Evolutionary conservation across 2,888 invertebrate genomes (phyloP).

Genomic region (Endotricha flammealis): DNA sequence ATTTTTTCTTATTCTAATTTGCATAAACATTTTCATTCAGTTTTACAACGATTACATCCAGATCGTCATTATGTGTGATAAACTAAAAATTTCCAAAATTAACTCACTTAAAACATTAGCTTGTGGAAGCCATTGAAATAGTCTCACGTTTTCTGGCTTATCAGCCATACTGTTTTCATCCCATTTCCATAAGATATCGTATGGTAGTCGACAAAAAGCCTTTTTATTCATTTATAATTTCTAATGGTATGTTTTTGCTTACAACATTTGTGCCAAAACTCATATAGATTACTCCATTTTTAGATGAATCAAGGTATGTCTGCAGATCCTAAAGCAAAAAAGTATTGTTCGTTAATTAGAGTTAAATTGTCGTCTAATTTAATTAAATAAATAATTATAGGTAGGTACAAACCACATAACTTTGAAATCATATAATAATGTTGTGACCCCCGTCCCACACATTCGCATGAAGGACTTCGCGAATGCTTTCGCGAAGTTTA

Average conservation of each 20-base stretch:
- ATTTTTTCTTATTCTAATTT: too few relatives aligned
- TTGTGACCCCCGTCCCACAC: too few relatives aligned
- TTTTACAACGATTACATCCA: too few relatives aligned
- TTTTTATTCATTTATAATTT: slow-evolving; percentile 31
- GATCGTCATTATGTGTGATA: too few relatives aligned
- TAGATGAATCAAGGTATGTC: slow-evolving; percentile 36
- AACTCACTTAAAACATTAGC: slow-evolving; percentile 3
- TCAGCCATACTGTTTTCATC: slow-evolving; percentile 33
- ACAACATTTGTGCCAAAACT: slow-evolving; percentile 42
- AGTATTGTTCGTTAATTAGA: too few relatives aligned
- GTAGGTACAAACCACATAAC: too few relatives aligned
- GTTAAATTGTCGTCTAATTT: too few relatives aligned
- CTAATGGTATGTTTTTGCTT: slow-evolving; percentile 27
- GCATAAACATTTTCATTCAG: too few relatives aligned
- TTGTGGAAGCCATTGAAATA: slow-evolving; percentile 24
- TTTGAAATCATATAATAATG: too few relatives aligned
- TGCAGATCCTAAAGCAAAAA: slow-evolving; percentile 19
- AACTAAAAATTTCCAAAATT: neutral
- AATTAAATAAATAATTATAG: too few relatives aligned
- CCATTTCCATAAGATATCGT: slow-evolving; percentile 53
- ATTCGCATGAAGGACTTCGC: too few relatives aligned
- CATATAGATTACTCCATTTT: slow-evolving; percentile 38
- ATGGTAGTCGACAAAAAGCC: slow-evolving; percentile 41
- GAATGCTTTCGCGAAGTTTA: too few relatives aligned
- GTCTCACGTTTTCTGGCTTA: slow-evolving; percentile 29